phyloP scores from a whole-genome alignment of 1,140 invertebrate genomes.

The Drosophila sucinea region DNA sequence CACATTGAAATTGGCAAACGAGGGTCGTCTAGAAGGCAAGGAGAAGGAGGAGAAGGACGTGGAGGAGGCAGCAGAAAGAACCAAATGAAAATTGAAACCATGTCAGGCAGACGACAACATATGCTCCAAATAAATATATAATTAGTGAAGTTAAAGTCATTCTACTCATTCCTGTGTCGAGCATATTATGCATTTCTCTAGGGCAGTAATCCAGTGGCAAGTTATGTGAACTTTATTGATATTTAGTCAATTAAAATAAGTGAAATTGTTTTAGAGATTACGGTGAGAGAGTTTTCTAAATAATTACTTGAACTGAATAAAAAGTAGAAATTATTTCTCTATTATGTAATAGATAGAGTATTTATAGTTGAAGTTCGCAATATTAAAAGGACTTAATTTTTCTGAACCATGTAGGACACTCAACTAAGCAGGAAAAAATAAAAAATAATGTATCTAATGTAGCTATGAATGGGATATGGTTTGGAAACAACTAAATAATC shows the following conservation, averaged over 20 bases:
- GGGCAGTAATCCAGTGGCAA: not conserved
- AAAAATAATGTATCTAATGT: too few relatives aligned
- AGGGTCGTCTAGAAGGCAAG: conserved; percentile 2
- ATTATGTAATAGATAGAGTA: too few relatives aligned
- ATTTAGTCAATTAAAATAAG: not conserved
- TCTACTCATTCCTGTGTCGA: not conserved
- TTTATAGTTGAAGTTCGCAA: too few relatives aligned
- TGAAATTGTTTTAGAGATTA: too few relatives aligned
- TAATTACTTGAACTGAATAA: too few relatives aligned
- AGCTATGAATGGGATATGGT: too few relatives aligned
- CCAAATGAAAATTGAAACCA: conserved; percentile 35
- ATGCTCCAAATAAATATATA: conserved; percentile 13
- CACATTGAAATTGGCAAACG: conserved; percentile 26
- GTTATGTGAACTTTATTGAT: not conserved
- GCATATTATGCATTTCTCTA: not conserved
- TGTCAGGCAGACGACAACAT: conserved; percentile 50
- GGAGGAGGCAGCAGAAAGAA: not conserved
- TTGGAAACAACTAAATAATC: too few relatives aligned
- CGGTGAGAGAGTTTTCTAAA: too few relatives aligned
- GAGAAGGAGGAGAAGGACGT: not conserved
- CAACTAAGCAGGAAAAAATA: too few relatives aligned
- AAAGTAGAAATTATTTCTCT: too few relatives aligned
- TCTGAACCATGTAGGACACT: too few relatives aligned
- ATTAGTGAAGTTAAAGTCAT: not conserved
- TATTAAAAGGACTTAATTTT: too few relatives aligned